Base-by-base conservation (phyloP, 2,888 invertebrate genomes). In the Poecilobothrus nobilitatus region DNA sequence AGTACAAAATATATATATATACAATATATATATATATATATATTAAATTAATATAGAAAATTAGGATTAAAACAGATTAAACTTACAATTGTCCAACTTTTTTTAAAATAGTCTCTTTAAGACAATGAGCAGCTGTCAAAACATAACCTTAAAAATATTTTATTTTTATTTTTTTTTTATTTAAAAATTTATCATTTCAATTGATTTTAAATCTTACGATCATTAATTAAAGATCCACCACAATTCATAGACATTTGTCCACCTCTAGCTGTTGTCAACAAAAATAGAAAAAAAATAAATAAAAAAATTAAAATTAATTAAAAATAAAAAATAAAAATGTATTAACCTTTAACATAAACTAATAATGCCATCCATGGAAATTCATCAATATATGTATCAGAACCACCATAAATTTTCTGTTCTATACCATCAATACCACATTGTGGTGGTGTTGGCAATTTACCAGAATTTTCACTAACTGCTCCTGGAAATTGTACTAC, bases 351-450 rank as follows among this genome's bases (percentile, higher is more conserved):
- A 68, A 74, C 83, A 74, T 89, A 90, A 76, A 86, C 84, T 27
- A 90, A 74, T n/a, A 89, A 78, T 0, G 84, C 85, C 85, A 89
- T 86, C 90, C 90, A 90, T 0, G 89, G 89, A 73, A 88, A 88
- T 73, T 90, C 89, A 70, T 86, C 86, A 0, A 89, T 77, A 0
- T 86, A 85, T 0, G 88, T 81, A 69, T 79, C 77, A 22, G 81
- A 80, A 3, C 90, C 90, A 1, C 89, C 89, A 27, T 86, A 84
- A 70, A 90, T 88, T 72, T 85, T 83, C 74, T 87, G 85, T 27
- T 81, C 80, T 65, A 80, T 76, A 44, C 78, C 76, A 21, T 78
- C 77, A 18, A 77, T 77, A 2, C 81, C 81, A 65, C 81, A 81
- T 1, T 73, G 73, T 0, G 80, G 79, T 1, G 78, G 76, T 68